Evolutionary conservation across 2,888 invertebrate species (phyloP), one percentile per base, ranked within the genome.

Genomic region (Endomychus coccineus): DNA sequence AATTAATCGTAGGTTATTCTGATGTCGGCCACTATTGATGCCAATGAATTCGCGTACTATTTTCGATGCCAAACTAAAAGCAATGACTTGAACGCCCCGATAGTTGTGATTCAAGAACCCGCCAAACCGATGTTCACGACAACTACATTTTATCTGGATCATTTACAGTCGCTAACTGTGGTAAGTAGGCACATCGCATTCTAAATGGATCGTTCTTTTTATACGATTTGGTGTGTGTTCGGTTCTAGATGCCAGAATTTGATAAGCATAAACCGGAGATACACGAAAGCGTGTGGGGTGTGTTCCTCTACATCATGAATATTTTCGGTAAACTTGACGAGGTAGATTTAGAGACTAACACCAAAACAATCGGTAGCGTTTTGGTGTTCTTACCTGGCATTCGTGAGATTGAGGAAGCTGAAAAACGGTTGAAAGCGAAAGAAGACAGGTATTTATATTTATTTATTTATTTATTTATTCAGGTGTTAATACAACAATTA

Each of bases 1-100:
- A n/a, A n/a, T n/a, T n/a, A n/a, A n/a, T n/a, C n/a, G 24, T 54
- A 76, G 75, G 64, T 87, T 0, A 73, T 96, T 32, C 69, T 96
- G 2, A 96, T 96, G 95, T 95, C 94, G 0, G 96, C 96, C 0
- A 95, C 96, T 2, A 81, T 94, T 51, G 78, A 91, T 55, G 74
- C 80, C 0, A 64, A 73, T 2, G 71, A 73, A 43, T 89, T 89
- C 66, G 72, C 79, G 0, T 61, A 76, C 16, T 90, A 90, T 46
- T 67, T 80, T 57, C 64, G 68, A 10, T 58, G 65, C 3, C 69
- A 70, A 1, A 52, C 61, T 5, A 47, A 62, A 24, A 52, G 54
- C 12, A 49, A 55, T 12, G 51, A 64, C 21, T 50, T 64, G 9
- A 63, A 68, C 7, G 76, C 79, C 0, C 81, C 77, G 1, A 62